phyloP scores from a whole-genome alignment of 2,113 vertebrate species.

The Halichoeres trimaculatus region DNA sequence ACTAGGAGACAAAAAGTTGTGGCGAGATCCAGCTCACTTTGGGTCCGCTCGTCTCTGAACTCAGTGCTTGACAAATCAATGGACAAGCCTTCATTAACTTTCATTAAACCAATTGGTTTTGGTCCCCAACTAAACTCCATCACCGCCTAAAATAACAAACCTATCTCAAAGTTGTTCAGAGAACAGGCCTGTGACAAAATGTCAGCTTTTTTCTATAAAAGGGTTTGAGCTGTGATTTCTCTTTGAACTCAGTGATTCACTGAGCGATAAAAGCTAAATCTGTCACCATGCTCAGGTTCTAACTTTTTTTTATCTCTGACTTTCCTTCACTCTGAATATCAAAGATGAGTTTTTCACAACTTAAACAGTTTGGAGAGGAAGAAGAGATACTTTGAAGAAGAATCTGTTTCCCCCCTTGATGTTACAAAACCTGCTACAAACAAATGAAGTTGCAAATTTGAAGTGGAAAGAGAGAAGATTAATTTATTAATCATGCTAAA shows the following conservation, averaged over 20 bases:
- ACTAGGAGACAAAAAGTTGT: conserved; percentile 3
- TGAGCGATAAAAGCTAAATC: conserved; percentile 3
- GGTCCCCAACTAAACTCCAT: conserved; percentile 11
- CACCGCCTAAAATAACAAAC: not conserved
- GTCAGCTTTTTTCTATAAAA: not conserved
- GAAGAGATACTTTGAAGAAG: not conserved
- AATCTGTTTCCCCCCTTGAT: not conserved
- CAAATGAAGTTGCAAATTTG: not conserved
- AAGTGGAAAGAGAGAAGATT: not conserved
- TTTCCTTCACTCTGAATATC: not conserved
- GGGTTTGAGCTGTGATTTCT: not conserved
- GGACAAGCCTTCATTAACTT: conserved; percentile 40
- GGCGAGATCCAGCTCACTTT: conserved; percentile 38
- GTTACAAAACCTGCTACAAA: not conserved
- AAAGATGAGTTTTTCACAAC: not conserved
- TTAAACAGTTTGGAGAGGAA: not conserved
- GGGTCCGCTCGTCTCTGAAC: not conserved
- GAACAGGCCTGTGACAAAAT: not conserved
- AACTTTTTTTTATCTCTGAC: conserved; percentile 10
- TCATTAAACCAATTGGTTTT: conserved; percentile 31
- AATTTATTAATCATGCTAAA: too few relatives aligned
- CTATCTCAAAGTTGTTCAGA: conserved; percentile 1
- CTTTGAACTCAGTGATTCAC: conserved; percentile 8
- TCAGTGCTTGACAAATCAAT: conserved; percentile 30
- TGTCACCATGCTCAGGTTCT: not conserved